Evolutionary conservation across 2,797 vertebrate species (phyloP).

Genomic region (Chlorospingus flavigularis): DNA sequence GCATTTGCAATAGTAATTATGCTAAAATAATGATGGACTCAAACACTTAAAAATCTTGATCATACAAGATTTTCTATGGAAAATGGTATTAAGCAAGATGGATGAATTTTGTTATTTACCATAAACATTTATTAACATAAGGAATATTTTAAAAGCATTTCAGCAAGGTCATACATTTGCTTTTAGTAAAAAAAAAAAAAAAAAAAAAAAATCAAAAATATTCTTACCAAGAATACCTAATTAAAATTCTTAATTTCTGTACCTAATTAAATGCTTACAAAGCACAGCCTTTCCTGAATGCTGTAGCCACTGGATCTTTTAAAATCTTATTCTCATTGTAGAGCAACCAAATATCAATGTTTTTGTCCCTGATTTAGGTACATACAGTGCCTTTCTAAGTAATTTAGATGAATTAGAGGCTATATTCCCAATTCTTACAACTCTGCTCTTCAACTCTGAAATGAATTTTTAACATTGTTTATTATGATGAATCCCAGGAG

Average conservation of each 20-base stretch:
- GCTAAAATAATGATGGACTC: not conserved
- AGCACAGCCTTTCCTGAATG: not conserved
- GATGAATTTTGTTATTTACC: not conserved
- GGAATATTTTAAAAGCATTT: not conserved
- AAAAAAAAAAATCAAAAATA: not conserved
- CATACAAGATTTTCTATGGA: not conserved
- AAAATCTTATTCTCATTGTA: not conserved
- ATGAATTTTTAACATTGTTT: not conserved
- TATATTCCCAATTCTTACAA: not conserved
- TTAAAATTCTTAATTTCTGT: not conserved
- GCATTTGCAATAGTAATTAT: not conserved
- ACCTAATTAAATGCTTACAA: not conserved
- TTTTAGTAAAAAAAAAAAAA: not conserved
- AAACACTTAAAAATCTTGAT: not conserved
- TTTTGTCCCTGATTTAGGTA: not conserved
- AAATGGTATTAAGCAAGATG: not conserved
- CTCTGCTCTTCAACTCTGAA: not conserved
- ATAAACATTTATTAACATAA: not conserved
- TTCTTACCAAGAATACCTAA: not conserved
- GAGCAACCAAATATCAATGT: not conserved
- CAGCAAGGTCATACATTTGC: not conserved
- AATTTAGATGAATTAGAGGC: not conserved
- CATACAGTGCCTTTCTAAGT: not conserved
- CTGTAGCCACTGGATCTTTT: not conserved
- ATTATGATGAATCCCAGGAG: not conserved